Percentiles rank a stretch among this genome's conserved stretches.
These are phyloP conservation scores for Genyomyrus donnyi DNA, from an alignment of 2,113 vertebrate genomes.

Conservation along the genomic window DNA sequence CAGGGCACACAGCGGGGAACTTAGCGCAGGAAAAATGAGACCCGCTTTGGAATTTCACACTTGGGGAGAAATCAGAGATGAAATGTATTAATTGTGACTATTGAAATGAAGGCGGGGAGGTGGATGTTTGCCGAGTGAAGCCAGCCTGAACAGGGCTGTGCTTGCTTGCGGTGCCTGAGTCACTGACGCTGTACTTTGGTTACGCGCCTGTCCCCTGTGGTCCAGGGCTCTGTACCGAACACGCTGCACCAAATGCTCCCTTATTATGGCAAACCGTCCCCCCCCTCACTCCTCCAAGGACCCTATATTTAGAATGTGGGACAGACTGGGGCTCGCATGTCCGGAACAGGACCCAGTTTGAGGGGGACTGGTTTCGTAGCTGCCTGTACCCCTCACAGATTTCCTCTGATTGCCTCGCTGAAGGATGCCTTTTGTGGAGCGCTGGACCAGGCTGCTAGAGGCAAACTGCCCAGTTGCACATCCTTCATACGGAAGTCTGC, in stretches of 20 bases:
- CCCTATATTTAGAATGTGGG: slow-evolving; percentile 66
- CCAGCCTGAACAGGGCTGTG: neutral
- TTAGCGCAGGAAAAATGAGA: neutral
- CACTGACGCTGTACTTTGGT: neutral
- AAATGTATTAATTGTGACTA: neutral
- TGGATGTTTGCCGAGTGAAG: neutral
- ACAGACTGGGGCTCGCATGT: slow-evolving; percentile 44
- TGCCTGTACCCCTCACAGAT: neutral
- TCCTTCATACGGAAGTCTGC: neutral
- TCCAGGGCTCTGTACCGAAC: neutral
- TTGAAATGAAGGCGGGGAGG: neutral
- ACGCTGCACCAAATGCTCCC: slow-evolving; percentile 16
- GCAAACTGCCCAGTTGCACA: neutral
- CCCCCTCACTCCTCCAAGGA: slow-evolving; percentile 45
- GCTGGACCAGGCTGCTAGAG: neutral
- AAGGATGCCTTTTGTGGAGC: neutral
- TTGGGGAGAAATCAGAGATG: neutral
- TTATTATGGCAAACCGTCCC: slow-evolving; percentile 50
- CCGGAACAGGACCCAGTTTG: slow-evolving; percentile 62
- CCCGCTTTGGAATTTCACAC: neutral
- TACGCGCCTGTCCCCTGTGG: neutral
- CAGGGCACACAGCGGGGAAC: neutral
- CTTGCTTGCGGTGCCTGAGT: neutral
- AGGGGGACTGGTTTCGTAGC: neutral
- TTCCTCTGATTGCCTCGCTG: neutral